These are phyloP conservation scores for Sitodiplosis mosellana DNA, from an alignment of 1,140 invertebrate genomes.

Conservation along the genomic window DNA sequence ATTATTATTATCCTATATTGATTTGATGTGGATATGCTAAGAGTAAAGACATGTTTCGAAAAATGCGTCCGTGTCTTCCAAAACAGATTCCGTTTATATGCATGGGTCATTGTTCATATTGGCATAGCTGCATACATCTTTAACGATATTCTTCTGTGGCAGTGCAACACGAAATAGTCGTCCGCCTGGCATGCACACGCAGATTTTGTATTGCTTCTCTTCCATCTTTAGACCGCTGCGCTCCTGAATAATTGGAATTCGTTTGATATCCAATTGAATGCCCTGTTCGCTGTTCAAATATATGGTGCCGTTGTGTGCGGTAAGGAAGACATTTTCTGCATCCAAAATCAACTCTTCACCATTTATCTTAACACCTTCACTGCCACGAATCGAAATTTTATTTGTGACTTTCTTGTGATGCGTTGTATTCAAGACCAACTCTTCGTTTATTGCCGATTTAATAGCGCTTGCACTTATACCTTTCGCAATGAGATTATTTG, in stretches of 20 bases:
- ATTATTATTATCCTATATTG: too few species aligned
- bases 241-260: constrained; percentile 43
- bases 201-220: constrained; percentile 57
- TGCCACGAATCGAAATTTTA: constrained; percentile 27
- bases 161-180: constrained; percentile 59
- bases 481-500: constrained; percentile 46
- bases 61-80: too few species aligned
- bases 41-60: too few species aligned
- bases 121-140: constrained; percentile 42
- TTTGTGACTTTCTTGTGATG: constrained; percentile 6
- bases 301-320: constrained; percentile 60
- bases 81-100: constrained; percentile 17
- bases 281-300: constrained; percentile 49
- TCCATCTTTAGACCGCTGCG: constrained; percentile 26
- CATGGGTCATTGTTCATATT: constrained; percentile 53
- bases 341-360: constrained; percentile 40
- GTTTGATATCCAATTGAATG: constrained; percentile 48
- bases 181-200: constrained; percentile 71
- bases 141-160: constrained; percentile 27
- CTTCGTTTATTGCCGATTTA: constrained; percentile 46
- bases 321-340: constrained; percentile 61
- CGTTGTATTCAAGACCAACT: constrained; percentile 40
- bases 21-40: too few species aligned
- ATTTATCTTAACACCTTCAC: constrained; percentile 44
- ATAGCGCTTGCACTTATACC: constrained; percentile 49